Base-by-base conservation (phyloP, 2,113 vertebrate species). In the Gavia stellata region DNA sequence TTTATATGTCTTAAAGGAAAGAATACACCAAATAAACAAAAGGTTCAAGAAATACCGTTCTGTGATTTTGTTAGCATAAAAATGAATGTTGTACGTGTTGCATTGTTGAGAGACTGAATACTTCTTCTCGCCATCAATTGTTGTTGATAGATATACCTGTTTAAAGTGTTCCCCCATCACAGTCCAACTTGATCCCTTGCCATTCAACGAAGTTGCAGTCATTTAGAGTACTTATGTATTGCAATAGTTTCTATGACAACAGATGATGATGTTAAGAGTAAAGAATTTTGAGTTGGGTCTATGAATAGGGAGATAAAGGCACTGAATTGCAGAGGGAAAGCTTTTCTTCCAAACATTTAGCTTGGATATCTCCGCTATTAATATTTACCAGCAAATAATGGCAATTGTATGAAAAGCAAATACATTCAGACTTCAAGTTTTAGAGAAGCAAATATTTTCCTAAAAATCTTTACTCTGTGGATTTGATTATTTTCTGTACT, bases 201-300 rank as follows among this genome's bases (percentile, higher is more conserved):
- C 95, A 95, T 95, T 95, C 94, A 94, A 73, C 14, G 56, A 97
- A 97, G 97, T 97, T 96, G 88, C 96, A 97, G 95, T 96, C 97
- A 96, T 97, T 97, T 96, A 68, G 92, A 96, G 96, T 62, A 97
- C 96, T 97, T 96, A 86, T 95, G 96, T 97, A 62, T 96, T 95
- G 96, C 95, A 97, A 97, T 93, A 97, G 97, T 97, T 97, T 97
- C 97, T 97, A 97, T 97, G 97, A 97, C 97, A 97, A 97, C 97
- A 97, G 94, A 97, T 97, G 97, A 96, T 95, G 95, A 93, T 96
- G 97, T 95, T 97, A 97, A 97, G 95, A 96, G 96, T 96, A 97
- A 97, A 96, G 97, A 96, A 97, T 97, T 97, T 95, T 91, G 96
- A 97, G 93, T 94, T 97, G 81, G 85, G 94, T 93, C 94, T 97